Percentiles rank a stretch among this genome's conserved stretches.
Evolutionary conservation across 2,888 invertebrate species (phyloP).

Genomic region (Mycalesis mineus): DNA sequence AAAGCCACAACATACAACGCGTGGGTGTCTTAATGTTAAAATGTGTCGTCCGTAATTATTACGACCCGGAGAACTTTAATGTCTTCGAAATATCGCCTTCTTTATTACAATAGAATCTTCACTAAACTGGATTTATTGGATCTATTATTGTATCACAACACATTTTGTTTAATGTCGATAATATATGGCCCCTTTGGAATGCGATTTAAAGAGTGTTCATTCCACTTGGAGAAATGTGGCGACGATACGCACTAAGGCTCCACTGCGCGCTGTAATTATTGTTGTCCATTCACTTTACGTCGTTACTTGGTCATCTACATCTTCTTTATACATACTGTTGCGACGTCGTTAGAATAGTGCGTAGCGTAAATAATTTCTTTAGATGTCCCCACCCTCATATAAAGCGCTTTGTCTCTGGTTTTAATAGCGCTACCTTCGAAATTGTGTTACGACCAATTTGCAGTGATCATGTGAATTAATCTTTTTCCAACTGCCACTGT

Average conservation of each 20-base stretch:
- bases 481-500: slow-evolving; percentile 9
- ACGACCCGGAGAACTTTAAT: slow-evolving; percentile 74
- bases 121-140: slow-evolving; percentile 60
- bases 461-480: slow-evolving; percentile 45
- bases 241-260: slow-evolving; percentile 68
- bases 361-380: slow-evolving; percentile 74
- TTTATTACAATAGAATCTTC: slow-evolving; percentile 70
- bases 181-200: slow-evolving; percentile 36
- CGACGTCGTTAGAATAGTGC: slow-evolving; percentile 49
- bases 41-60: slow-evolving; percentile 77
- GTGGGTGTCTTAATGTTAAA: slow-evolving; percentile 76
- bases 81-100: slow-evolving; percentile 72
- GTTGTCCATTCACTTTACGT: slow-evolving; percentile 73
- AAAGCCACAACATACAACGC: slow-evolving; percentile 71
- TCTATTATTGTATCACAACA: slow-evolving; percentile 61
- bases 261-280: slow-evolving; percentile 63
- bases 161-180: slow-evolving; percentile 54
- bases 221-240: slow-evolving; percentile 46
- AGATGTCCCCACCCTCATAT: slow-evolving; percentile 63
- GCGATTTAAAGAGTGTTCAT: slow-evolving; percentile 26
- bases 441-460: slow-evolving; percentile 59
- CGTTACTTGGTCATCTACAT: slow-evolving; percentile 69
- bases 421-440: slow-evolving; percentile 61
- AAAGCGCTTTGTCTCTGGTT: slow-evolving; percentile 63
- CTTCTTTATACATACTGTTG: slow-evolving; percentile 58